Evolutionary conservation across 2,797 vertebrate genomes (phyloP), one percentile per base, ranked within the genome.

Genomic region (Psittacula echo): DNA sequence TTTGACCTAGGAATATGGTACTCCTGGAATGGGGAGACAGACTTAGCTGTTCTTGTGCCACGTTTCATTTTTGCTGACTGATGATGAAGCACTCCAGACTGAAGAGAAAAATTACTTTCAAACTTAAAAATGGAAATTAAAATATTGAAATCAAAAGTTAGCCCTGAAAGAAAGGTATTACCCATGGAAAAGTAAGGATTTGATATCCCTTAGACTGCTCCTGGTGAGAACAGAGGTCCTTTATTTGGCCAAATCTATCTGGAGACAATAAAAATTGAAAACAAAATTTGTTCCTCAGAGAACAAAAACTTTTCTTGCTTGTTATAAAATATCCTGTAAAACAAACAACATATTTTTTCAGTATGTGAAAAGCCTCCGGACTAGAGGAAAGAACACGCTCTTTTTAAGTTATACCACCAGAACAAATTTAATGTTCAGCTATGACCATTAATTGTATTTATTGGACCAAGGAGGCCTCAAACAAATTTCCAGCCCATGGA

Each of bases 131-230:
- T 4, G 18, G 9, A 58, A 44, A 9, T 10, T 5, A 12, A 7
- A 29, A 12, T 17, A 13, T 5, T 10, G 26, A 32, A 53, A 29
- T 11, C 6, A 4, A 17, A 34, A 42, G 10, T 6, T 9, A 45
- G 22, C 6, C 30, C 24, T 5, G 30, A 47, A 34, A 51, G 14
- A 32, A 34, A 54, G 21, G 39, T 2, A 9, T 62, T n/a, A 7
- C 22, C 10, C 6, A 29, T 7, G 23, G 20, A 27, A 37, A 56
- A 39, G 26, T 10, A 24, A 51, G 45, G n/a, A 37, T 23, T 27
- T 17, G 22, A 42, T 44, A 22, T 3, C 11, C 45, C 23, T 64
- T 26, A 10, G 41, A 4, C 15, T 0, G 1, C 18, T 5, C n/a
- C 48, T 30, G 53, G 11, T 9, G 34, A 30, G 50, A 48, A 2